phyloP scores from a whole-genome alignment of 1,140 invertebrate species.

The Ceratosolen solmsi region DNA sequence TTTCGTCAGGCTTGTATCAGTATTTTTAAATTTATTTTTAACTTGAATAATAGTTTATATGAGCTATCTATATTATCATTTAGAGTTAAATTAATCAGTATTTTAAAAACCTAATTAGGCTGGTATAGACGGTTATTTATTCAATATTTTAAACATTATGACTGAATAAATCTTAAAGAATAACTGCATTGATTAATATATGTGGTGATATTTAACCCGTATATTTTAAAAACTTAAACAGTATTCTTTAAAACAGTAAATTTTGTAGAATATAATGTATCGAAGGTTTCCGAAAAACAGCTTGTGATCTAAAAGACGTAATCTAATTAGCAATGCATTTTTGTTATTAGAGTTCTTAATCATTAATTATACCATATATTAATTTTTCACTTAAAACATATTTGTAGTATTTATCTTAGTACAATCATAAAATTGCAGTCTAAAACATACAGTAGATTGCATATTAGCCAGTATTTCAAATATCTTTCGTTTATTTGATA shows the following conservation, averaged over 20 bases:
- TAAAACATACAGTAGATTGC: not conserved
- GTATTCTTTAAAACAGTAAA: not conserved
- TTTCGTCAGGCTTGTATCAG: too few species aligned
- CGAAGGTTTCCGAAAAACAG: conserved; percentile 1
- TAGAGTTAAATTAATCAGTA: not conserved
- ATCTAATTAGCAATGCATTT: conserved; percentile 18
- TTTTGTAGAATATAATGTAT: not conserved
- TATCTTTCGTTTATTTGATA: not conserved
- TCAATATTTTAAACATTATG: not conserved
- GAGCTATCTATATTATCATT: not conserved
- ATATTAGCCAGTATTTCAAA: not conserved
- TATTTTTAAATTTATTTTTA: conserved; percentile 14
- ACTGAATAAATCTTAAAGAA: not conserved
- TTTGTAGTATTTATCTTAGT: not conserved
- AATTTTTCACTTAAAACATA: not conserved
- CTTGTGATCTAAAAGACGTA: conserved; percentile 16
- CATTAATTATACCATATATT: too few species aligned
- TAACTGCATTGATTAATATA: not conserved
- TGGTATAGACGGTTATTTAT: not conserved
- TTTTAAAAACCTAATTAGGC: conserved; percentile 2
- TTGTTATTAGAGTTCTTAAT: conserved; percentile 6
- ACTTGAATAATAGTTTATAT: not conserved
- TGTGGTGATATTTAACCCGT: conserved; percentile 9
- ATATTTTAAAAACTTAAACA: not conserved
- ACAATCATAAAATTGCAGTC: not conserved